Conservation (phyloP, 1,140 invertebrate species). For the Euglossa dilemma region DNA sequence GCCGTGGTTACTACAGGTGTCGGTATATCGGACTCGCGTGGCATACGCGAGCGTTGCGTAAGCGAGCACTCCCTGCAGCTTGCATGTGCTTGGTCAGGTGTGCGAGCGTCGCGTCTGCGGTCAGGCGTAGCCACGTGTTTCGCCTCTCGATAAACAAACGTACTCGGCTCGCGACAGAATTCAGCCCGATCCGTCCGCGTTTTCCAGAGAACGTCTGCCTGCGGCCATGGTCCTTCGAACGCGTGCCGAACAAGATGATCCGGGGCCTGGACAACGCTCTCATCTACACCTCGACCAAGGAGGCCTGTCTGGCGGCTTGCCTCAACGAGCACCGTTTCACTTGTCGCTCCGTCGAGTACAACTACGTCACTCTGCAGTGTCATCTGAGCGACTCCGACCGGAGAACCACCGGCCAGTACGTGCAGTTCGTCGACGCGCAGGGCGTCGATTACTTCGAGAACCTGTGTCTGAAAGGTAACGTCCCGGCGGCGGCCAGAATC, state of each 20-base stretch:
- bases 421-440: slow-evolving; percentile 93
- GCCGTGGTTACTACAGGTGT: not conserved
- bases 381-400: slow-evolving; percentile 94
- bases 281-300: slow-evolving; percentile 96
- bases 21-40: not conserved
- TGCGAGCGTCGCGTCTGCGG: slow-evolving; percentile 31
- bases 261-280: slow-evolving; percentile 94
- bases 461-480: slow-evolving; percentile 91
- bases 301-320: slow-evolving; percentile 95
- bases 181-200: not conserved
- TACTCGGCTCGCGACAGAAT: too few relatives aligned
- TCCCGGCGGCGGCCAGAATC: too few relatives aligned
- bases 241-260: slow-evolving; percentile 95
- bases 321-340: slow-evolving; percentile 95
- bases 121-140: slow-evolving; percentile 37
- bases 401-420: slow-evolving; percentile 91
- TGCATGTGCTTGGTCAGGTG: slow-evolving; percentile 22
- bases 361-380: slow-evolving; percentile 95
- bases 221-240: slow-evolving; percentile 95
- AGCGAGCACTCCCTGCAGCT: not conserved
- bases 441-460: slow-evolving; percentile 98
- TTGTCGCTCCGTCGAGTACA: slow-evolving; percentile 96
- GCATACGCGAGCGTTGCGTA: slow-evolving; percentile 14
- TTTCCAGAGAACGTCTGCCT: slow-evolving; percentile 92
- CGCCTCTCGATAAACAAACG: slow-evolving; percentile 6